Percentiles rank a stretch among this genome's conserved stretches.
Conservation (phyloP, 2,797 vertebrate species). For the Schizothorax lantsangensis region DNA sequence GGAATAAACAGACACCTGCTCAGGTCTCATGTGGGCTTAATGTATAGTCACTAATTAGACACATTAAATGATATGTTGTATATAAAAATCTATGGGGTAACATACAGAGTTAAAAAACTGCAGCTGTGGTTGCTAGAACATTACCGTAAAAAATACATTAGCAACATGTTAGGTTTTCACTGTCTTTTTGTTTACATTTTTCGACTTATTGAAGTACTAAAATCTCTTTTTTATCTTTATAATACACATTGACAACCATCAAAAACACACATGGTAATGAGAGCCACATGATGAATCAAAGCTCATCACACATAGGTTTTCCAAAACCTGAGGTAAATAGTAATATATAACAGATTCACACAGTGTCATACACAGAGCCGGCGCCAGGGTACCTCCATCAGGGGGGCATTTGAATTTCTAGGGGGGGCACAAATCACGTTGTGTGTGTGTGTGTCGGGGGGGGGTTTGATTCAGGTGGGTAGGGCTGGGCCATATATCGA, state of each 20-base stretch:
- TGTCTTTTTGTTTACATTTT: neutral
- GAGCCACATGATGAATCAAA: neutral
- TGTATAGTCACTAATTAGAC: neutral
- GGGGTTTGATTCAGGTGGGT: no score
- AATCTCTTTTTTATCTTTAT: neutral
- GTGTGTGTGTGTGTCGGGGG: no score
- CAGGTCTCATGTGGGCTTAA: neutral
- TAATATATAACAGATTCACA: neutral
- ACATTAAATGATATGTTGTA: neutral
- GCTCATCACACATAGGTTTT: neutral
- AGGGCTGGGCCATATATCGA: no score
- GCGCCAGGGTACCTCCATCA: no score
- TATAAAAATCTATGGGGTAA: neutral
- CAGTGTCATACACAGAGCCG: no score
- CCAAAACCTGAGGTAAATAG: neutral
- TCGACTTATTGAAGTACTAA: neutral
- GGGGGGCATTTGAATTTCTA: no score
- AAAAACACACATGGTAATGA: neutral
- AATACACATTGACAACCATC: neutral
- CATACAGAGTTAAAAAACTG: neutral
- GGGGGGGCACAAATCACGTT: no score
- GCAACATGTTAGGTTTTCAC: no score
- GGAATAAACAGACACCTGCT: slow-evolving; percentile 1
- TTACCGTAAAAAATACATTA: neutral
- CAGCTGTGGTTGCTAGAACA: neutral